Conservation (phyloP, 2,888 invertebrate genomes). For the Ichneumoninae sp. region DNA sequence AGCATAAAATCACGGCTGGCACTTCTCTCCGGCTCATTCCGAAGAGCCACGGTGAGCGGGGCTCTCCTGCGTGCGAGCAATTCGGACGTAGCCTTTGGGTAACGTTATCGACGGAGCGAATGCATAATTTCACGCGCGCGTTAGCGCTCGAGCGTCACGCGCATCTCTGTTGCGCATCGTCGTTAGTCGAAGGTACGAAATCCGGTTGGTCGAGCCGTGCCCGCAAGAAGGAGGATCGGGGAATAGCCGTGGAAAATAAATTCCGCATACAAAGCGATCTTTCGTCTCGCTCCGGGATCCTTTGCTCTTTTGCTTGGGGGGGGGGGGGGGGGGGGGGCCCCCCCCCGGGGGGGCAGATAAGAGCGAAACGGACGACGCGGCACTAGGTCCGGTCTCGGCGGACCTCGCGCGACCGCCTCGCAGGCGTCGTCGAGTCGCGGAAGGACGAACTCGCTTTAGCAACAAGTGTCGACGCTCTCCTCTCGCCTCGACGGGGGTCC, state of each 20-base stretch:
- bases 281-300: background rate
- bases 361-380: slow-evolving; percentile 7
- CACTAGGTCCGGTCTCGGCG: slow-evolving; percentile 43
- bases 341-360: no score
- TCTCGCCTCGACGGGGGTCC: slow-evolving; percentile 31
- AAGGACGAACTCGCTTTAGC: slow-evolving; percentile 67
- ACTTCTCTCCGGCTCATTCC: slow-evolving; percentile 44
- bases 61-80: slow-evolving; percentile 1
- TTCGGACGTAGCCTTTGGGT: slow-evolving; percentile 30
- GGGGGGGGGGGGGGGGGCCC: background rate
- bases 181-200: background rate
- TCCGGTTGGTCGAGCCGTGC: background rate
- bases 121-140: background rate
- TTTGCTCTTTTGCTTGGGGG: background rate
- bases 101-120: slow-evolving; percentile 4
- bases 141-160: background rate
- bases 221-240: background rate
- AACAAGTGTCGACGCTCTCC: slow-evolving; percentile 71
- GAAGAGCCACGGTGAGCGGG: background rate
- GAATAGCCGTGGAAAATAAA: background rate
- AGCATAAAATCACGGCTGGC: slow-evolving; percentile 75
- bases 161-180: background rate
- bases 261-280: background rate
- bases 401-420: slow-evolving; percentile 44
- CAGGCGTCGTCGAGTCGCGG: slow-evolving; percentile 61